Evolutionary conservation across 2,797 vertebrate species (phyloP).

Genomic region (Trichosurus vulpecula): DNA sequence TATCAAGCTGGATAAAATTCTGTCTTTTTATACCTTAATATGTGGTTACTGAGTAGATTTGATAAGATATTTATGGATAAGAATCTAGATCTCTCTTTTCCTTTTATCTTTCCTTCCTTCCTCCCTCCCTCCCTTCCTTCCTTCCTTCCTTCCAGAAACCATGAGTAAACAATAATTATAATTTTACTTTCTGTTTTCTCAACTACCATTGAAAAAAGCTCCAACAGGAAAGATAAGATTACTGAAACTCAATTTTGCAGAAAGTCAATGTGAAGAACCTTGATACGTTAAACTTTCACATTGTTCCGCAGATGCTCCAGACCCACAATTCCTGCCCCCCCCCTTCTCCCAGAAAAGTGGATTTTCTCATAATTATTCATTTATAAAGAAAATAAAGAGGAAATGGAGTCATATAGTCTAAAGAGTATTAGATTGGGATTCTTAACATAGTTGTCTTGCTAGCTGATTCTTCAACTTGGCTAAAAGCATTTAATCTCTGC

Average conservation of each 20-base stretch:
- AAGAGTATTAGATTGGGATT: not conserved
- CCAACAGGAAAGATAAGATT: slow-evolving; percentile 39
- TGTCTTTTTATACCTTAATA: slow-evolving; percentile 54
- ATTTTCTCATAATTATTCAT: slow-evolving; percentile 41
- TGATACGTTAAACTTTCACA: slow-evolving; percentile 64
- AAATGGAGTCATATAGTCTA: not conserved
- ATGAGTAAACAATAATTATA: slow-evolving; percentile 53
- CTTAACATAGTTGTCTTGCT: not conserved
- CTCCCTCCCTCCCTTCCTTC: not conserved
- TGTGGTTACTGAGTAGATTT: slow-evolving; percentile 55
- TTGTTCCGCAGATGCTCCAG: slow-evolving; percentile 27
- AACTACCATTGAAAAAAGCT: slow-evolving; percentile 39
- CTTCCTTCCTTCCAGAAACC: not conserved
- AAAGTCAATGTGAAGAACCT: slow-evolving; percentile 39
- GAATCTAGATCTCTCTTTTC: slow-evolving; percentile 40
- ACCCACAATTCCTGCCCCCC: not conserved
- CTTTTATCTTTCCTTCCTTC: not conserved
- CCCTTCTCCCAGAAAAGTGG: not conserved
- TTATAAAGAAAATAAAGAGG: not conserved
- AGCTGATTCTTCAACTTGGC: not conserved
- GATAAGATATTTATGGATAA: slow-evolving; percentile 58
- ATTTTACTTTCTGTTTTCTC: slow-evolving; percentile 51
- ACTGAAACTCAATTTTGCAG: slow-evolving; percentile 51
- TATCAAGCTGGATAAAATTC: slow-evolving; percentile 51
- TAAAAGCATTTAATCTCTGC: not conserved